Percentiles rank a stretch among this genome's conserved stretches.
Evolutionary conservation across 2,888 invertebrate species (phyloP).

Genomic region (Galerucella pusilla): DNA sequence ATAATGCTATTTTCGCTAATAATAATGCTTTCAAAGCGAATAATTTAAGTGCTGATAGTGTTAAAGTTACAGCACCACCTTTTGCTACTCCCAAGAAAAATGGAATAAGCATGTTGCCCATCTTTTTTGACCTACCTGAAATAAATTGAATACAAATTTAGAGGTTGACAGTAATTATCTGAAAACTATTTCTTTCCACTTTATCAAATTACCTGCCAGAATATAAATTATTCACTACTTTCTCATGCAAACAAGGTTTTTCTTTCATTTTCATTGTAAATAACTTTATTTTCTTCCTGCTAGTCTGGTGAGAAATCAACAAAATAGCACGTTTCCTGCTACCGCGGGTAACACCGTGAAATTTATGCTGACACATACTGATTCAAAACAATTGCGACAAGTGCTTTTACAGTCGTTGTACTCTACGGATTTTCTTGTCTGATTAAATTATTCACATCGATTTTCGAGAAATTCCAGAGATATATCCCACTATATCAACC

Average conservation of each 20-base stretch:
- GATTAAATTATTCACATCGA: neutral
- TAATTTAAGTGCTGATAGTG: conserved; percentile 65
- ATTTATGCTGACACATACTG: neutral
- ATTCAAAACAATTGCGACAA: neutral
- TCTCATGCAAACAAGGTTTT: too few species aligned
- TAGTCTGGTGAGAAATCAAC: neutral
- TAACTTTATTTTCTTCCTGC: neutral
- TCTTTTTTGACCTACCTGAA: conserved; percentile 70
- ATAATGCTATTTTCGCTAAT: conserved; percentile 76
- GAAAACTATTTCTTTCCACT: too few species aligned
- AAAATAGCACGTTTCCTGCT: neutral
- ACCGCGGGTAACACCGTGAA: neutral
- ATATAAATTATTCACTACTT: too few species aligned
- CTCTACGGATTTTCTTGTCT: neutral
- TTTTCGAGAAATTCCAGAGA: neutral
- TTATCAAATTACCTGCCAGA: too few species aligned
- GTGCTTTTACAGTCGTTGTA: conserved; percentile 9
- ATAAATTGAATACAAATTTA: conserved; percentile 29
- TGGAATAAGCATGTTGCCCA: conserved; percentile 71
- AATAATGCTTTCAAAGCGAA: conserved; percentile 74
- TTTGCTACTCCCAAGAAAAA: conserved; percentile 75
- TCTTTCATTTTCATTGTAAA: neutral
- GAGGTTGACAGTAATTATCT: too few species aligned
- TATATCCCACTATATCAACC: neutral
- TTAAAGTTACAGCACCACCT: conserved; percentile 72